Conservation (phyloP, 2,113 vertebrate genomes). For the Phycodurus eques region DNA sequence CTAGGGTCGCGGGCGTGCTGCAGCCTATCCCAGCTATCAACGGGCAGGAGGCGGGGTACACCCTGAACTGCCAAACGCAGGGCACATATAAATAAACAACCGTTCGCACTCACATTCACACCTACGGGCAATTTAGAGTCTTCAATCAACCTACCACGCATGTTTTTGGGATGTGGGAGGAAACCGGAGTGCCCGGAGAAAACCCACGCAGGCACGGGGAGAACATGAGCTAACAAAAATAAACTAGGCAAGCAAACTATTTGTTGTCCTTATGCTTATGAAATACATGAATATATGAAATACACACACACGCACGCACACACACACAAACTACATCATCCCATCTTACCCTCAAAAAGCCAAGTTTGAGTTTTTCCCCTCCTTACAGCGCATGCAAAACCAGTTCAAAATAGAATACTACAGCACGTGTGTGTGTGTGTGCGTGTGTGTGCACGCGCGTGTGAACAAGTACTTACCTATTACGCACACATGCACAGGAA, state of each 20-base stretch:
- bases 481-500: constrained; percentile 31
- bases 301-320: neutral
- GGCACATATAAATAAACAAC: too few relatives aligned
- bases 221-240: neutral
- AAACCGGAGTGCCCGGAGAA: too few relatives aligned
- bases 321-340: neutral
- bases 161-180: too few relatives aligned
- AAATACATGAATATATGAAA: too few relatives aligned
- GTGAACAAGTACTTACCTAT: constrained; percentile 64
- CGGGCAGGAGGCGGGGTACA: too few relatives aligned
- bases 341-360: neutral
- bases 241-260: neutral
- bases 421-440: constrained; percentile 4
- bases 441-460: constrained; percentile 9
- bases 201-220: too few relatives aligned
- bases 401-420: constrained; percentile 59
- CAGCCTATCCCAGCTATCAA: too few relatives aligned
- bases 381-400: constrained; percentile 17
- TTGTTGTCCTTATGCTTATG: neutral
- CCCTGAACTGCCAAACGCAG: too few relatives aligned
- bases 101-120: too few relatives aligned
- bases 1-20: too few relatives aligned
- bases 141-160: too few relatives aligned
- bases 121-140: too few relatives aligned
- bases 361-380: neutral